These are phyloP conservation scores for Rachycentron canadum DNA, from an alignment of 2,797 vertebrate genomes.

Conservation along the genomic window DNA sequence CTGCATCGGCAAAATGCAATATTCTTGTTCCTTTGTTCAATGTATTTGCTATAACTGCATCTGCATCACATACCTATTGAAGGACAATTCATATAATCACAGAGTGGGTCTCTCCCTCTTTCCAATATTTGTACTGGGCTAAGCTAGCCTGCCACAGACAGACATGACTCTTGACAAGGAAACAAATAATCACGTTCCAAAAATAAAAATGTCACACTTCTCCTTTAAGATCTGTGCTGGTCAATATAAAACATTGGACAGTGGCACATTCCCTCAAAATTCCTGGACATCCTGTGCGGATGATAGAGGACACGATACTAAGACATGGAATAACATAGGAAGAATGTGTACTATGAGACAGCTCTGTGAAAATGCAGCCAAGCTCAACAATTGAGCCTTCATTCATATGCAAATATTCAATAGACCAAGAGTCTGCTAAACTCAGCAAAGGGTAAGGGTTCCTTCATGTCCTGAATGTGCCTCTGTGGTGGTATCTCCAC, in stretches of 20 bases:
- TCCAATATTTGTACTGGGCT: not conserved
- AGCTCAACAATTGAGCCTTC: conserved; percentile 19
- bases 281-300: conserved; percentile 38
- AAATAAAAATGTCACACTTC: not conserved
- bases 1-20: too few species aligned
- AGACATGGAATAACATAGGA: conserved; percentile 42
- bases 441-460: conserved; percentile 34
- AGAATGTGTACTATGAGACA: conserved; percentile 15
- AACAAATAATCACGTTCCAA: not conserved
- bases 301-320: conserved; percentile 41
- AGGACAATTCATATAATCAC: not conserved
- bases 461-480: conserved; percentile 43
- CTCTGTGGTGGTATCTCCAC: conserved; percentile 34
- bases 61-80: not conserved
- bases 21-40: not conserved
- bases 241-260: conserved; percentile 11
- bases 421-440: conserved; percentile 25
- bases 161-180: not conserved
- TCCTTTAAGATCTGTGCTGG: conserved; percentile 13
- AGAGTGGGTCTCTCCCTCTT: not conserved
- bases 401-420: conserved; percentile 39
- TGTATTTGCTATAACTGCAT: not conserved
- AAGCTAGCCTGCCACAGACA: not conserved
- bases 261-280: conserved; percentile 22
- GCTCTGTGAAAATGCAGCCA: conserved; percentile 29